Evolutionary conservation across 1,140 invertebrate genomes (phyloP).

Genomic region (Drosophila cardini): DNA sequence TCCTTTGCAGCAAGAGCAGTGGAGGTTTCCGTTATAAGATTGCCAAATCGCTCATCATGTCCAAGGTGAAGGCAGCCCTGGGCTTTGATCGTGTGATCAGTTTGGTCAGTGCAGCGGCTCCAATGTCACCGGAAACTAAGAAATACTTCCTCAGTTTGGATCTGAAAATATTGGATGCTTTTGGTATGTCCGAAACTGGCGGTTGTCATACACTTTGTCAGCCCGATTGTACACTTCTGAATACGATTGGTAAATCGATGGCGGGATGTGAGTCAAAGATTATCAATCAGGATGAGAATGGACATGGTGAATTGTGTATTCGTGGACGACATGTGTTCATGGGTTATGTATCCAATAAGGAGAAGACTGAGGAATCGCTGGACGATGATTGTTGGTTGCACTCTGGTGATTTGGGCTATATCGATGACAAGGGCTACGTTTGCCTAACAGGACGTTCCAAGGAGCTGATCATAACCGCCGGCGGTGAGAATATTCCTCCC

Average conservation of each 20-base stretch:
- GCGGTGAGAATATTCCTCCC: slow-evolving; percentile 96
- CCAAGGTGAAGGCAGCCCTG: slow-evolving; percentile 90
- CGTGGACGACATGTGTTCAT: slow-evolving; percentile 94
- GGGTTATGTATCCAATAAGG: slow-evolving; percentile 93
- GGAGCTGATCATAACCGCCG: slow-evolving; percentile 96
- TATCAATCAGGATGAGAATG: slow-evolving; percentile 89
- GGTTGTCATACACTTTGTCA: slow-evolving; percentile 89
- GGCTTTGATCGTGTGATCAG: slow-evolving; percentile 90
- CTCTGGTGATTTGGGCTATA: slow-evolving; percentile 92
- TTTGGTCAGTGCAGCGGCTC: slow-evolving; percentile 92
- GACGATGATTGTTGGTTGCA: slow-evolving; percentile 91
- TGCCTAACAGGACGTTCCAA: slow-evolving; percentile 95
- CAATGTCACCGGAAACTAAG: slow-evolving; percentile 92
- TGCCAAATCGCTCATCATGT: slow-evolving; percentile 85
- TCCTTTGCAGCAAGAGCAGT: slow-evolving; percentile 63
- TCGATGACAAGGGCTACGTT: slow-evolving; percentile 91
- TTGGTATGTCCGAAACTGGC: slow-evolving; percentile 94
- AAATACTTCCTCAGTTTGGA: slow-evolving; percentile 95
- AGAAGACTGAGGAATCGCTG: slow-evolving; percentile 90
- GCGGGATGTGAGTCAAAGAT: slow-evolving; percentile 90
- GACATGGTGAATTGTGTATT: slow-evolving; percentile 93
- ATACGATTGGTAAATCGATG: slow-evolving; percentile 89
- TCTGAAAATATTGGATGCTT: slow-evolving; percentile 92
- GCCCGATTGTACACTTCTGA: slow-evolving; percentile 86
- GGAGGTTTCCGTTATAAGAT: slow-evolving; percentile 82